A percentile compares a stretch with the other conserved stretches of the same genome.
Conservation (phyloP, 2,888 invertebrate genomes). For the Monochamus alternatus region DNA sequence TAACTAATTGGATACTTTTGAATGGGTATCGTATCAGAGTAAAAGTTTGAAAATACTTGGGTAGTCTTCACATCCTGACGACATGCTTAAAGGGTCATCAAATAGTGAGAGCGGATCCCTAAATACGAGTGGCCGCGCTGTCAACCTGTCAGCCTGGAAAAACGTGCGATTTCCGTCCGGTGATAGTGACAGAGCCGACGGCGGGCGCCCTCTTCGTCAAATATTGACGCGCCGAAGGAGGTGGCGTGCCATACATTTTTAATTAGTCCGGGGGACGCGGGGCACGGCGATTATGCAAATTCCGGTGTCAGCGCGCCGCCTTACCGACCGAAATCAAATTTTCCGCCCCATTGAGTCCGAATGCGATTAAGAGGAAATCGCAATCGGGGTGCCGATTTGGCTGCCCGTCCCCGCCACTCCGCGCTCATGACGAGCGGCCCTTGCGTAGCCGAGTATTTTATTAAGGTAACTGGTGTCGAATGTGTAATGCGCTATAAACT, state of each 20-base stretch:
- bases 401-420: conserved; percentile 18
- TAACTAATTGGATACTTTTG: too few relatives aligned
- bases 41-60: too few relatives aligned
- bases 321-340: conserved; percentile 67
- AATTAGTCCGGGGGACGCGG: conserved; percentile 65
- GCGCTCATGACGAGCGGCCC: conserved; percentile 23
- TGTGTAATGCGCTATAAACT: conserved; percentile 71
- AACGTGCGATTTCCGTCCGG: conserved; percentile 30
- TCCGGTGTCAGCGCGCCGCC: conserved; percentile 64
- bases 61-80: background rate
- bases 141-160: conserved; percentile 33
- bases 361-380: conserved; percentile 67
- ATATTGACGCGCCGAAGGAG: conserved; percentile 56
- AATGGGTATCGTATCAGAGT: too few relatives aligned
- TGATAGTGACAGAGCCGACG: conserved; percentile 44
- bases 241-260: conserved; percentile 68
- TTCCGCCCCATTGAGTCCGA: conserved; percentile 69
- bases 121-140: conserved; percentile 17
- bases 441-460: conserved; percentile 66
- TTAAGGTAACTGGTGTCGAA: conserved; percentile 71
- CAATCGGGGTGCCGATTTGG: conserved; percentile 42
- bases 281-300: conserved; percentile 68
- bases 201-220: conserved; percentile 37
- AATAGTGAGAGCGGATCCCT: conserved; percentile 22
- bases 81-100: conserved; percentile 16